Conservation (phyloP, 2,113 vertebrate genomes). For the Thomomys bottae region DNA sequence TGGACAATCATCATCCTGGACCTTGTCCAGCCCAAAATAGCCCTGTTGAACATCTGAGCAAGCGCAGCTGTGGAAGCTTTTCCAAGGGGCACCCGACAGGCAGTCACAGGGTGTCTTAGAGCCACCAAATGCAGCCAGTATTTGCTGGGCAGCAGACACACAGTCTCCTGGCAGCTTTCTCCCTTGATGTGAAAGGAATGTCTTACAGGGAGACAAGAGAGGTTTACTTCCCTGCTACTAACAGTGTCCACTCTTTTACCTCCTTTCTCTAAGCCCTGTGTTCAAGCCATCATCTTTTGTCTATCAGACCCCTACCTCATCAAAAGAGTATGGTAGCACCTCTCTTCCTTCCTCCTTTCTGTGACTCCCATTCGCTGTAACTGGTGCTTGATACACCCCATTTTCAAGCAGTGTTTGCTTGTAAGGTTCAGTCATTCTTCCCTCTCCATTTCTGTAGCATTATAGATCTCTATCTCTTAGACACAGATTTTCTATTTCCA, state of each 20-base stretch:
- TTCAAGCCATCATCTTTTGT: background rate
- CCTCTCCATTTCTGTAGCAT: background rate
- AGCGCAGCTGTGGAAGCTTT: conserved; percentile 63
- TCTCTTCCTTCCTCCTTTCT: background rate
- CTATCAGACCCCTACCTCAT: background rate
- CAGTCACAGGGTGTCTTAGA: conserved; percentile 4
- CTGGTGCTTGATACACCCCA: background rate
- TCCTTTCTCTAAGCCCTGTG: background rate
- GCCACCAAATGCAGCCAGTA: background rate
- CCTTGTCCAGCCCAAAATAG: conserved; percentile 72
- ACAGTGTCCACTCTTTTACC: background rate
- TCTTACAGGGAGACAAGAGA: background rate
- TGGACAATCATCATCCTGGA: conserved; percentile 66
- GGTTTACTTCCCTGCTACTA: background rate
- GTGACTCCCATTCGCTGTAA: background rate
- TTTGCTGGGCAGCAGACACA: conserved; percentile 47
- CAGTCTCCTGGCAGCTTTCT: conserved; percentile 15
- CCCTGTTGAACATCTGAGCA: conserved; percentile 43
- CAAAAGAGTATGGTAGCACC: background rate
- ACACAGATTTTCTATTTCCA: background rate
- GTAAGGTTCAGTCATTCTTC: background rate
- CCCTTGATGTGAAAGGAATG: background rate
- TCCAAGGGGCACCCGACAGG: conserved; percentile 19
- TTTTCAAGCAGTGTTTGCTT: conserved; percentile 21
- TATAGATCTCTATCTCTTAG: background rate